These are phyloP conservation scores for Teleogryllus occipitalis DNA, from an alignment of 1,140 invertebrate genomes.

Conservation along the genomic window DNA sequence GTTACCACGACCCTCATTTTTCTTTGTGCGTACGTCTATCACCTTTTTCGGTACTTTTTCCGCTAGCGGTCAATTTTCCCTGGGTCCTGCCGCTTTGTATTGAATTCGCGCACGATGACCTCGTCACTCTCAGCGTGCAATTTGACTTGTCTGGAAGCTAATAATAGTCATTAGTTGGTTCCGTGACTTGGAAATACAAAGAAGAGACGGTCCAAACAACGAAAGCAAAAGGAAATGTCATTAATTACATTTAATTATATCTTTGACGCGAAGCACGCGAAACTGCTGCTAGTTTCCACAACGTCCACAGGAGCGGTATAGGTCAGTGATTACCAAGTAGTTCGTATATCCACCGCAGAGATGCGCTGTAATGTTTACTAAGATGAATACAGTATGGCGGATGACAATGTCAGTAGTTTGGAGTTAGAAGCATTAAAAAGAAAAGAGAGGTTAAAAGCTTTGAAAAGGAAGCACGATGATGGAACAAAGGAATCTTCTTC, in stretches of 20 bases:
- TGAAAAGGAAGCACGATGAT: slow-evolving; percentile 57
- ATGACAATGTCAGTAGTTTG: slow-evolving; percentile 50
- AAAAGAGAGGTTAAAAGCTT: slow-evolving; percentile 62
- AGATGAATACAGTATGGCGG: neutral
- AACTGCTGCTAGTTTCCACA: neutral
- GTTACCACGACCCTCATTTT: neutral
- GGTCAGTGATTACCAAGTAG: neutral
- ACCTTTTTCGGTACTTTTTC: neutral
- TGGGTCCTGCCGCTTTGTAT: too few relatives aligned
- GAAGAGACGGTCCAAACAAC: neutral
- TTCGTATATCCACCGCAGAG: neutral
- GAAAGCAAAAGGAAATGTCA: neutral
- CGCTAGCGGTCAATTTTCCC: neutral
- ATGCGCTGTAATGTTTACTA: neutral
- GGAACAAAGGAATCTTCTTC: slow-evolving; percentile 31
- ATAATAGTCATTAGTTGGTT: neutral
- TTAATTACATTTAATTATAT: neutral
- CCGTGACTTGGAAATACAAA: neutral
- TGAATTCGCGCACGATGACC: too few relatives aligned
- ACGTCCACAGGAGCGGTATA: neutral
- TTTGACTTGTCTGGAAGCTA: neutral
- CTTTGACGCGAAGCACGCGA: neutral
- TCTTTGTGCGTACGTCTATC: neutral
- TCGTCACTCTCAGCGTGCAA: too few relatives aligned
- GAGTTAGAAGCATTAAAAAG: slow-evolving; percentile 72